phyloP scores from a whole-genome alignment of 2,888 invertebrate species.

The Dexiosoma caninum region DNA sequence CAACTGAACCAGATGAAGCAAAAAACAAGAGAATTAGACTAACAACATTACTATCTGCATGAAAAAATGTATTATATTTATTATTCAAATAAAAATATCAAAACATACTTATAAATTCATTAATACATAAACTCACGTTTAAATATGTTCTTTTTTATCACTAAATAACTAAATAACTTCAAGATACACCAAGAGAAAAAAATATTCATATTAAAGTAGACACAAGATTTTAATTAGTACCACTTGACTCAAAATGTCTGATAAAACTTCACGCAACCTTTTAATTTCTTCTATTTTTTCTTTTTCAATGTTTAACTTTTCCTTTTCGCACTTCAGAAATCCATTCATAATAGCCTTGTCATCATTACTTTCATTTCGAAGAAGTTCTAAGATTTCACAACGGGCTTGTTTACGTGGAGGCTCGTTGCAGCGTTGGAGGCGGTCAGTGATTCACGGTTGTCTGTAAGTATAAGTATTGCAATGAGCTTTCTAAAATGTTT shows the following conservation, averaged over 20 bases:
- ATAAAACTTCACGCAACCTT: neutral
- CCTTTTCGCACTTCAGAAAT: constrained; percentile 20
- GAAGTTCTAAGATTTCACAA: neutral
- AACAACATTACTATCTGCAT: constrained; percentile 40
- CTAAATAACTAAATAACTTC: neutral
- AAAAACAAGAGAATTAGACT: constrained; percentile 26
- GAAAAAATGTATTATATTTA: neutral
- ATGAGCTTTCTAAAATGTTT: neutral
- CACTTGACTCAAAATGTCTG: neutral
- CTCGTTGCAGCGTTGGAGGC: neutral
- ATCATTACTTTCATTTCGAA: constrained; percentile 3
- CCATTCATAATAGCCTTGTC: constrained; percentile 13
- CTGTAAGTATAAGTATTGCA: neutral
- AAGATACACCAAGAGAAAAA: neutral
- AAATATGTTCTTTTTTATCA: neutral
- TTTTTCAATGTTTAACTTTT: neutral
- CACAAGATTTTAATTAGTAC: neutral
- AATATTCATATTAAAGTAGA: too few species aligned
- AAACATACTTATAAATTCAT: neutral
- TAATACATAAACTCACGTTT: neutral
- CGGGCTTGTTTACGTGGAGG: constrained; percentile 19
- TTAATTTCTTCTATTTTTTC: neutral
- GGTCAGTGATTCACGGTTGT: neutral
- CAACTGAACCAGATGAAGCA: constrained; percentile 31
- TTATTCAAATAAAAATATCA: neutral